A percentile compares a stretch with the other conserved stretches of the same genome.
Conservation (phyloP, 1,140 invertebrate genomes). For the Latrodectus geometricus region DNA sequence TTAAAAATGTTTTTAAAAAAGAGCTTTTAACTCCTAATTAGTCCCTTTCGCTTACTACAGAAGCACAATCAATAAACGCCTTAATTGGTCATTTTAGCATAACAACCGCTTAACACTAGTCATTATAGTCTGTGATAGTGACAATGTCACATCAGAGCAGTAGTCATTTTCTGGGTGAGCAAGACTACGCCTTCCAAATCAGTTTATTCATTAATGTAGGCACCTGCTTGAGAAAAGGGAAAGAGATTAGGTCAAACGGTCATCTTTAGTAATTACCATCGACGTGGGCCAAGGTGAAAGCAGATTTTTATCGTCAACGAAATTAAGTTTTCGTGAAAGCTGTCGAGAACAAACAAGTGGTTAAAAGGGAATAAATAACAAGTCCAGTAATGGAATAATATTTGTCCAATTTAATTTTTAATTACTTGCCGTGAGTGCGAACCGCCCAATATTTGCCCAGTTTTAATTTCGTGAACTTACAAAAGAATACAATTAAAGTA, state of each 20-base stretch:
- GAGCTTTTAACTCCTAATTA: too few species aligned
- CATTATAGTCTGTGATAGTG: background rate
- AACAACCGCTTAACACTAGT: background rate
- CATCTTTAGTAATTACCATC: slow-evolving; percentile 34
- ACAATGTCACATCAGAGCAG: background rate
- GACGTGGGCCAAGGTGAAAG: slow-evolving; percentile 32
- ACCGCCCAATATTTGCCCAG: too few species aligned
- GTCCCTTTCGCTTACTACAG: too few species aligned
- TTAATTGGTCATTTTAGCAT: background rate
- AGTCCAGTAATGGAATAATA: too few species aligned
- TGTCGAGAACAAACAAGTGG: background rate
- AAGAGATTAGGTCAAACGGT: slow-evolving; percentile 55
- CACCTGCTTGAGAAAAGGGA: slow-evolving; percentile 7
- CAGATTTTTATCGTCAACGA: background rate
- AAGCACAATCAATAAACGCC: background rate
- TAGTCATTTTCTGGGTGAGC: background rate
- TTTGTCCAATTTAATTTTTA: too few species aligned
- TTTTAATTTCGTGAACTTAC: too few species aligned
- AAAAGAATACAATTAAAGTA: too few species aligned
- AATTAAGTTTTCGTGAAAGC: slow-evolving; percentile 1
- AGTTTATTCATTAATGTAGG: background rate
- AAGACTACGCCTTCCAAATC: slow-evolving; percentile 22
- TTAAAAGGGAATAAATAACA: too few species aligned
- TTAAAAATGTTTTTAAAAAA: too few species aligned
- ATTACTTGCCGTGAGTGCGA: too few species aligned